Base-by-base conservation (phyloP, 2,888 invertebrate genomes). In the Nomada fabriciana region DNA sequence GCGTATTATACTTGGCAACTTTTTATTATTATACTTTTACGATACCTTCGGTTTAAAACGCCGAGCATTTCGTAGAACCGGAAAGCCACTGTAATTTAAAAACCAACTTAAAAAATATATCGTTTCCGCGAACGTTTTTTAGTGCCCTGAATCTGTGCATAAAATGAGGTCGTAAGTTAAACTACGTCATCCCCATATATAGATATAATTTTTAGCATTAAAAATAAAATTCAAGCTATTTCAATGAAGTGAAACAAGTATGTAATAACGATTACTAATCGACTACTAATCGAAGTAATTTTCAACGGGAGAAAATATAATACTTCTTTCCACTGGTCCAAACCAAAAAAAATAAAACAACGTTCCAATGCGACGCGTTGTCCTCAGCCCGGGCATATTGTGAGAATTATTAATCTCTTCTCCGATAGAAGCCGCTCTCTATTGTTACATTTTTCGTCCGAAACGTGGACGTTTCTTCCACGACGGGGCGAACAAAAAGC, bases 331-430 rank as follows among this genome's bases (percentile, higher is more conserved):
- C 59, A 29, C 23, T 42, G 23, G 47, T 25, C 25, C 20, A 13
- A 7, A 18, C 29, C 4, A 18, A 13, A 23, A 60, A 15, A 59
- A 11, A 29, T 5, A 15, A 15, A 57, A 47, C 43, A 20, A 3
- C 7, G 50, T 15, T 57, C 43, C 50, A 36, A 68, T 74, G 13
- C 55, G 67, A n/a, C 15, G 61, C 13, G 52, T 75, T 71, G 18
- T 50, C 61, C n/a, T 23, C 20, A 10, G 29, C 52, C 36, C 25
- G 55, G 36, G 63, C 53, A 50, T 53, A 53, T 47, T 53, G 47
- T 53, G 55, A 59, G 63, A 72, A 80, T 80, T 80, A 80, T 80
- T 80, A 80, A 80, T 80, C 80, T 67, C 50, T 80, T 80, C 80
- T 63, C 55, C 65, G 57, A 72, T 72, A 80, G 55, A 50, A 43